Percentiles rank a stretch among this genome's conserved stretches.
Conservation (phyloP, 2,888 invertebrate species). For the Sialis lutaria region DNA sequence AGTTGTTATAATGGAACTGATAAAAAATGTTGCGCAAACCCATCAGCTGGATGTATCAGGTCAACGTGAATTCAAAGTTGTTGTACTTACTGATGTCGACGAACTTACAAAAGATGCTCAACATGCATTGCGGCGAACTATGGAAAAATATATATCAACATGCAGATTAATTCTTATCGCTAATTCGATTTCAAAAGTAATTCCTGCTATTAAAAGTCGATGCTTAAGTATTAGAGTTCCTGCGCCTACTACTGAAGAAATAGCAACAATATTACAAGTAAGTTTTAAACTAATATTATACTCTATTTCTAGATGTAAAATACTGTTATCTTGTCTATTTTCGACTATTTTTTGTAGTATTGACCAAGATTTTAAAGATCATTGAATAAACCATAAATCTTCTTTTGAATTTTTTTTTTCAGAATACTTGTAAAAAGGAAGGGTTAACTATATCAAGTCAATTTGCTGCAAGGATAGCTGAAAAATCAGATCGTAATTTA, state of each 20-base stretch:
- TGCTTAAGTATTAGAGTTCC: slow-evolving; percentile 86
- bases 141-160: slow-evolving; percentile 96
- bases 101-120: slow-evolving; percentile 93
- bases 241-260: slow-evolving; percentile 67
- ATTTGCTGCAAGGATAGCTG: slow-evolving; percentile 59
- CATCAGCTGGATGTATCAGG: slow-evolving; percentile 79
- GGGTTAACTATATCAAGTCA: slow-evolving; percentile 57
- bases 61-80: slow-evolving; percentile 91
- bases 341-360: neutral
- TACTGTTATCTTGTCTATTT: too few species aligned
- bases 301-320: neutral
- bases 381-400: neutral
- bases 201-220: slow-evolving; percentile 91
- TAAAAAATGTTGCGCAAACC: slow-evolving; percentile 93
- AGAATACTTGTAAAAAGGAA: slow-evolving; percentile 64
- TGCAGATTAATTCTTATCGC: slow-evolving; percentile 89
- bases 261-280: slow-evolving; percentile 39
- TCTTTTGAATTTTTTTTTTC: slow-evolving; percentile 15
- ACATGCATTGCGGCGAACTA: slow-evolving; percentile 91
- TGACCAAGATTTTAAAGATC: too few species aligned
- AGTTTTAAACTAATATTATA: neutral
- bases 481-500: slow-evolving; percentile 71
- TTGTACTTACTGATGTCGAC: slow-evolving; percentile 90
- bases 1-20: slow-evolving; percentile 91
- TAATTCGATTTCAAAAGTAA: slow-evolving; percentile 86